Conservation (phyloP, 1,140 invertebrate species). For the Coboldia fuscipes region DNA sequence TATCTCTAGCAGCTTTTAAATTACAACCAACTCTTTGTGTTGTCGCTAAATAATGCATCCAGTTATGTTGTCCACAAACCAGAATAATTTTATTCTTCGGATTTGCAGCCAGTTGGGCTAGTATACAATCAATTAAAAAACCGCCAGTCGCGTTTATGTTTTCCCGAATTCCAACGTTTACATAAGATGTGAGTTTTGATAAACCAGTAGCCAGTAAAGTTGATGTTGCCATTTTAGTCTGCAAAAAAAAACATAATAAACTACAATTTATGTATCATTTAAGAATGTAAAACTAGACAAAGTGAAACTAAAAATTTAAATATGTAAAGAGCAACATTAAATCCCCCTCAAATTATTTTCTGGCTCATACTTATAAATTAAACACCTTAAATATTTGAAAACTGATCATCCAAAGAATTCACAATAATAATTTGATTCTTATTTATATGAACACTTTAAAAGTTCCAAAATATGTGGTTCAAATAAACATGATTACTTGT, state of each 20-base stretch:
- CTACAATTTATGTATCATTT: background rate
- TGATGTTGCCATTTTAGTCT: conserved; percentile 27
- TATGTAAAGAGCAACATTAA: no score
- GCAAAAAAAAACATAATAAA: background rate
- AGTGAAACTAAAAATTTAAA: background rate
- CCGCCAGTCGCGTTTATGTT: conserved; percentile 40
- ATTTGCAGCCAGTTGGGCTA: conserved; percentile 30
- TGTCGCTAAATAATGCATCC: conserved; percentile 45
- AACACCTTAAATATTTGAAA: no score
- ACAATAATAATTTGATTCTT: no score
- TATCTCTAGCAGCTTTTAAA: conserved; percentile 29
- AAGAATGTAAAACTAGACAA: background rate
- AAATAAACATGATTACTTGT: no score
- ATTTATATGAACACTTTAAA: no score
- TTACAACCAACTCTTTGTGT: conserved; percentile 51
- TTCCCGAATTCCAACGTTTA: conserved; percentile 41
- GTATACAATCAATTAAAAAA: conserved; percentile 39
- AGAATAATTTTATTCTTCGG: conserved; percentile 29
- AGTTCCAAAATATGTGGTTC: no score
- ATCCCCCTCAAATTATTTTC: no score
- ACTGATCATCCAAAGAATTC: no score
- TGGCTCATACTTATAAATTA: no score
- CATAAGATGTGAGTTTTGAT: conserved; percentile 27
- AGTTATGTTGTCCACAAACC: conserved; percentile 41
- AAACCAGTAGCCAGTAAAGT: conserved; percentile 31